Evolutionary conservation across 1,140 invertebrate species (phyloP), one percentile per base, ranked within the genome.

Genomic region (Rhyacophila brunnea): DNA sequence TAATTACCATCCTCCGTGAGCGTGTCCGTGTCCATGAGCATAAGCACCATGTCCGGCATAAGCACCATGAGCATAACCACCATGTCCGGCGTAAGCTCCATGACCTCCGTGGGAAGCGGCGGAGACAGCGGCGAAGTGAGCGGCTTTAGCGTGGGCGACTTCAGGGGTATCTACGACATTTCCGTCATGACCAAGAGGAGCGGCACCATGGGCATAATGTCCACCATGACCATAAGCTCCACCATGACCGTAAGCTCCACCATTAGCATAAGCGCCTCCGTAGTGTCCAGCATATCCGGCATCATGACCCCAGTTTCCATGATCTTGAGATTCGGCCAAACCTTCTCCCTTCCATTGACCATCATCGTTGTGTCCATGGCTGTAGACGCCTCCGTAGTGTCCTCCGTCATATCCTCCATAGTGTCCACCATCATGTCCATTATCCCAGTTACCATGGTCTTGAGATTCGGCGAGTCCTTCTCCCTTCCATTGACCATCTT

Each of bases 101-200:
- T 46, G 20, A 6, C 17, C 32, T 10, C 28, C 47, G 17, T 49
- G 18, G 47, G 47, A n/a, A 18, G 68, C 73, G 58, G 71, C 67
- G 60, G 61, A 62, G 35, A 74, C 67, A 19, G 74, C 73, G 55
- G 73, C 74, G 49, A 74, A 68, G 68, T 77, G 73, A 50, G 72
- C 72, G 60, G 73, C 73, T 47, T 73, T 73, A 42, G 74, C 74
- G 60, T 77, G 74, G 1, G 74, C 73, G 66, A 75, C 74, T 60
- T 77, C 74, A 47, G 74, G 73, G 47, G 74, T 75, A 45, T 75
- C 74, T 44, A 72, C 72, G 32, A 74, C 71, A 59, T 71, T 72
- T 1, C 72, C 73, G 23, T 49, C 47, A 35, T 49, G 47, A 7
- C 19, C 47, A 2, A 49, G 11, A 49, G 73, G 73, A 13, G 68